These are phyloP conservation scores for Mesocentrotus franciscanus DNA, from an alignment of 53 echinoderm and acorn worm genomes.

Conservation along the genomic window DNA sequence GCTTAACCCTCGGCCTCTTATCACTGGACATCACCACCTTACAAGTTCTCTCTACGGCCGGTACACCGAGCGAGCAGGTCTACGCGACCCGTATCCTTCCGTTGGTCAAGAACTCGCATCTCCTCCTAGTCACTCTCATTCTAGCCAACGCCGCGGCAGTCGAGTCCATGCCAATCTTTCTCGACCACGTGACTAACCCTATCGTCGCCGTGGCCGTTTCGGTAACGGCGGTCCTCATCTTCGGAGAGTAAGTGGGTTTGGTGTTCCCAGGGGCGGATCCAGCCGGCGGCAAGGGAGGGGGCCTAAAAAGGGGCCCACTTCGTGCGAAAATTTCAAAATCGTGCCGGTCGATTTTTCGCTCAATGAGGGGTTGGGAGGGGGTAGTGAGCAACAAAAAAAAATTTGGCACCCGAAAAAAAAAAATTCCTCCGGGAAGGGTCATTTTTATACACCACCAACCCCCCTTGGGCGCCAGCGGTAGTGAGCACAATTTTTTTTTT, in stretches of 20 bases:
- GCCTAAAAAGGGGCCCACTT: too few species aligned
- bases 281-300: too few species aligned
- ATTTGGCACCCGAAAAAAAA: too few species aligned
- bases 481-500: too few species aligned
- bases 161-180: conserved; percentile 89
- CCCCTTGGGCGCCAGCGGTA: too few species aligned
- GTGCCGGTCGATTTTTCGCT: too few species aligned
- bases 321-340: too few species aligned
- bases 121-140: conserved; percentile 81
- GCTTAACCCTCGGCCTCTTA: conserved; percentile 86
- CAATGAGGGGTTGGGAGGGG: too few species aligned
- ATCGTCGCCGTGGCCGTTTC: conserved; percentile 82
- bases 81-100: conserved; percentile 84
- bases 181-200: conserved; percentile 75
- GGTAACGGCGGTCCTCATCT: conserved; percentile 84
- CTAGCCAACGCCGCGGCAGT: conserved; percentile 91
- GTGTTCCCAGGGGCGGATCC: too few species aligned
- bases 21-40: conserved; percentile 85
- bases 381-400: too few species aligned
- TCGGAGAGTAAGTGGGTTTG: conserved; percentile 80
- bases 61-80: conserved; percentile 78
- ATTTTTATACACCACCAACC: too few species aligned
- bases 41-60: conserved; percentile 80
- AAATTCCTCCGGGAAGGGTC: too few species aligned
- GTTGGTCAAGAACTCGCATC: conserved; percentile 80